Conservation (phyloP, 2,113 vertebrate genomes). For the Cyanoderma ruficeps region DNA sequence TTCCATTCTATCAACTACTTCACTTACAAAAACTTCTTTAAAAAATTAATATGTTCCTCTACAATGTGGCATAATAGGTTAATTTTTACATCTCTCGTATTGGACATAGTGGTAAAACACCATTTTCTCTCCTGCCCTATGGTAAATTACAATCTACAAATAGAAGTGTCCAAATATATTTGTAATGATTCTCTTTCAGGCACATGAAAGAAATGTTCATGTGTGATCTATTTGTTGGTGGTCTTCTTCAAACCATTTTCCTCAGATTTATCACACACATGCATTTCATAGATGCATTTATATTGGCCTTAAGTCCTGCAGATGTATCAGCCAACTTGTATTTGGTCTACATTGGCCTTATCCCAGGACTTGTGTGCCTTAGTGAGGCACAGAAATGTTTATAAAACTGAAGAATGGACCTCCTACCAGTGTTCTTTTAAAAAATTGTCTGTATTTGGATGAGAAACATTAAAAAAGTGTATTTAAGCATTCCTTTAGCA, state of each 20-base stretch:
- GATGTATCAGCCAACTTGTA: neutral
- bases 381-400: slow-evolving; percentile 19
- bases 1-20: neutral
- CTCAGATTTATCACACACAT: neutral
- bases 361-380: slow-evolving; percentile 17
- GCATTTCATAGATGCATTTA: slow-evolving; percentile 13
- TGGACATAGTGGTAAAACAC: neutral
- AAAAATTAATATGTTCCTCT: neutral
- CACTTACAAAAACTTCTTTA: neutral
- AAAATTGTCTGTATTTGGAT: neutral
- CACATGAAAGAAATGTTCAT: neutral
- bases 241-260: slow-evolving; percentile 24
- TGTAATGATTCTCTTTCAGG: neutral
- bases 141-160: neutral
- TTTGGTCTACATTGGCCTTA: slow-evolving; percentile 43
- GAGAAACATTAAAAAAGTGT: neutral
- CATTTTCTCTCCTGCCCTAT: neutral
- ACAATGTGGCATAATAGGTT: neutral
- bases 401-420: slow-evolving; percentile 19
- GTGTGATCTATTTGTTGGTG: slow-evolving; percentile 34
- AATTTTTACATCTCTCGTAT: neutral
- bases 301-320: slow-evolving; percentile 11
- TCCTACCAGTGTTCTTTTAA: slow-evolving; percentile 25
- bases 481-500: neutral
- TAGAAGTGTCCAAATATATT: neutral